phyloP scores from a whole-genome alignment of 2,797 vertebrate species.

The Halcyon leucocephala region DNA sequence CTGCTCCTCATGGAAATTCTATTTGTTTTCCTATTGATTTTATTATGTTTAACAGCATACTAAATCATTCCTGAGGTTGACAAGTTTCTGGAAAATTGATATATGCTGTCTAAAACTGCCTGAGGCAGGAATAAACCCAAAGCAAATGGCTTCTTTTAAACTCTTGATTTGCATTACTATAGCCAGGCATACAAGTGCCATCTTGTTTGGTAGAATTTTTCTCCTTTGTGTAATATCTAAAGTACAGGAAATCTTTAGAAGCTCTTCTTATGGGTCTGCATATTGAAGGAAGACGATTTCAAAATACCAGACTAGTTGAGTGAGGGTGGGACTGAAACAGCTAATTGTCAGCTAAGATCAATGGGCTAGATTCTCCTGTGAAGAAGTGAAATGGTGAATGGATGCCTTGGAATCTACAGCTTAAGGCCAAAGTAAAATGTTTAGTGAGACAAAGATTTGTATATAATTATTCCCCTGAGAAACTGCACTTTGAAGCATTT shows the following conservation, averaged over 20 bases:
- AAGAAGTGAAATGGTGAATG: not conserved
- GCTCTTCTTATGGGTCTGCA: not conserved
- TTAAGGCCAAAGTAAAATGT: slow-evolving; percentile 7
- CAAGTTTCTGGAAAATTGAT: slow-evolving; percentile 69
- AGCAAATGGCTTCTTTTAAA: slow-evolving; percentile 70
- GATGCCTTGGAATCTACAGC: slow-evolving; percentile 21
- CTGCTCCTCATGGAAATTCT: slow-evolving; percentile 63
- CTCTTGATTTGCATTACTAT: slow-evolving; percentile 49
- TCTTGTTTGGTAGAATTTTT: slow-evolving; percentile 46
- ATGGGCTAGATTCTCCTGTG: not conserved
- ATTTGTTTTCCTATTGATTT: slow-evolving; percentile 71
- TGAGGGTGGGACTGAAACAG: slow-evolving; percentile 1
- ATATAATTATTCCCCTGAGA: not conserved
- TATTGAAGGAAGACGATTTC: not conserved
- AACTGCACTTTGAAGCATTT: not conserved
- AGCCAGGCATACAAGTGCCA: slow-evolving; percentile 55
- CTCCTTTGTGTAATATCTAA: slow-evolving; percentile 13
- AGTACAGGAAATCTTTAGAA: slow-evolving; percentile 41
- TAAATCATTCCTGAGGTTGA: slow-evolving; percentile 72
- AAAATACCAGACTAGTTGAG: slow-evolving; percentile 9
- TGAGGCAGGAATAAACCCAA: slow-evolving; percentile 64
- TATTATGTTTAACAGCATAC: slow-evolving; percentile 64
- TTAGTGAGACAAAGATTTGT: not conserved
- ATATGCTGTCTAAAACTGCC: slow-evolving; percentile 67
- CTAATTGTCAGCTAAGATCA: slow-evolving; percentile 28